Evolutionary conservation across 30 jellyfish, hydroid and myxozoan genomes (phyloP).

Genomic region (Chrysaora quinquecirrha): DNA sequence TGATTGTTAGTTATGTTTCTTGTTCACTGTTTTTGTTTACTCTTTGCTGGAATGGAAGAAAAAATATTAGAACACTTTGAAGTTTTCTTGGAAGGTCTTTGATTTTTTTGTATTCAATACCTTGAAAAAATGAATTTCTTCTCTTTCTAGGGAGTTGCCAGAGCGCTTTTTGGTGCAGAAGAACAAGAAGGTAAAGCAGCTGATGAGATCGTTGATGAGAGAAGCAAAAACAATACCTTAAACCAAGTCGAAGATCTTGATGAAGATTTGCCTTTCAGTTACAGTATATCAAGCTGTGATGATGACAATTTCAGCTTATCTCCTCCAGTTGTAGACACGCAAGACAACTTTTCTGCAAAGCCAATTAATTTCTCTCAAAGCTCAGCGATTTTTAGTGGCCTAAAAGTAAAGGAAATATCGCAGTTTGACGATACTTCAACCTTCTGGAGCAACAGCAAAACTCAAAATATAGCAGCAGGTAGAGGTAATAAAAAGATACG

Average conservation of each 20-base stretch:
- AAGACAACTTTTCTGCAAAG: not conserved
- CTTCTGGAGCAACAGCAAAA: not conserved
- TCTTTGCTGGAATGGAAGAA: too few relatives aligned
- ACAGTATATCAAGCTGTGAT: not conserved
- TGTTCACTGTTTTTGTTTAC: too few relatives aligned
- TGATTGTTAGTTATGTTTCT: too few relatives aligned
- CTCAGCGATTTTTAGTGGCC: not conserved
- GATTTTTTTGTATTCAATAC: too few relatives aligned
- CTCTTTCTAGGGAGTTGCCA: slow-evolving; percentile 1
- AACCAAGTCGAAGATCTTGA: not conserved
- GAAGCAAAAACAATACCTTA: not conserved
- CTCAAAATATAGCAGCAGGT: not conserved
- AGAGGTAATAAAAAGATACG: not conserved
- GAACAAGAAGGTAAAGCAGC: not conserved
- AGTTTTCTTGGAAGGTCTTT: too few relatives aligned
- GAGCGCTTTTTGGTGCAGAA: not conserved
- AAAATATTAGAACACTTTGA: too few relatives aligned
- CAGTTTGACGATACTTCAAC: too few relatives aligned
- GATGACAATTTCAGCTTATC: slow-evolving; percentile 9
- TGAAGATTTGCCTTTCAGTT: not conserved
- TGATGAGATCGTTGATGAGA: not conserved
- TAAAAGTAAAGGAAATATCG: too few relatives aligned
- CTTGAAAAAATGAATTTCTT: too few relatives aligned
- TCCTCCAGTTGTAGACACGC: slow-evolving; percentile 15
- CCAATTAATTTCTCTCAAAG: not conserved